phyloP scores from a whole-genome alignment of 2,113 vertebrate genomes.

The Bungarus multicinctus region DNA sequence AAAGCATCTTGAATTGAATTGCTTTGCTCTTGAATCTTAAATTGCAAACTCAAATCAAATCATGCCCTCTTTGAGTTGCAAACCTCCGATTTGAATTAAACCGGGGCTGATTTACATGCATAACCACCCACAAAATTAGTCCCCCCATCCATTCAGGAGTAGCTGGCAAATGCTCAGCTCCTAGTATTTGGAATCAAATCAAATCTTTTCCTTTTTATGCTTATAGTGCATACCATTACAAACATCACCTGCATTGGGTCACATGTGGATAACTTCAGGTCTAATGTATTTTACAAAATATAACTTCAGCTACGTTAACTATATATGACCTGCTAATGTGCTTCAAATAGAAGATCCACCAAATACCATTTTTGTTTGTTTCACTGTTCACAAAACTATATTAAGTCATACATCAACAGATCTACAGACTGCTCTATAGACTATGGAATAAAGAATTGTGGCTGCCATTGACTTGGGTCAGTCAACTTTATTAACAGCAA shows the following conservation, averaged over 20 bases:
- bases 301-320: neutral
- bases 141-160: neutral
- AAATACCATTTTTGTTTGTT: neutral
- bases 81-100: neutral
- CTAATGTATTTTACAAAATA: neutral
- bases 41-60: neutral
- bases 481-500: neutral
- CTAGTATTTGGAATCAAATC: neutral
- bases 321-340: neutral
- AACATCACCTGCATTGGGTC: neutral
- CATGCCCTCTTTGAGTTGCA: neutral
- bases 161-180: neutral
- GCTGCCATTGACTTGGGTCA: neutral
- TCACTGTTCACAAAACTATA: neutral
- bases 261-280: neutral
- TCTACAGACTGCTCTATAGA: neutral
- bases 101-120: neutral
- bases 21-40: neutral
- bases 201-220: neutral
- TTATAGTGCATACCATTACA: neutral
- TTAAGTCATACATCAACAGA: neutral
- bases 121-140: neutral
- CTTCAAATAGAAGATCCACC: neutral
- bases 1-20: neutral
- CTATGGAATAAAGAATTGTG: neutral